A percentile compares a stretch with the other conserved stretches of the same genome.
These are phyloP conservation scores for Parnassius glacialis DNA, from an alignment of 2,888 invertebrate genomes.

Conservation along the genomic window DNA sequence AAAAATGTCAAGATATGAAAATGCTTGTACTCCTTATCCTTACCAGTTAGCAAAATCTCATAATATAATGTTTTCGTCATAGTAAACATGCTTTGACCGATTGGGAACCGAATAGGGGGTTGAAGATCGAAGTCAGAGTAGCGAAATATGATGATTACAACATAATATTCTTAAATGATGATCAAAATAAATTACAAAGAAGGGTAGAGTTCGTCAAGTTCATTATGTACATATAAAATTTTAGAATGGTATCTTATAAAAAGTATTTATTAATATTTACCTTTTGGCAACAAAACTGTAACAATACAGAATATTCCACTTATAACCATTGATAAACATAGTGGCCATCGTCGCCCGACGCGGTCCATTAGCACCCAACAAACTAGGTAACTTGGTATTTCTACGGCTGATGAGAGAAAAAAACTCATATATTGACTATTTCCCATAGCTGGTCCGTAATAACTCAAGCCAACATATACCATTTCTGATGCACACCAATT, in stretches of 20 bases:
- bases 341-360: conserved; percentile 93
- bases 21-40: no score
- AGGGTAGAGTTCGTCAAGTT: no score
- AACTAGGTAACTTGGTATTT: conserved; percentile 92
- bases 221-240: no score
- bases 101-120: no score
- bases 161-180: no score
- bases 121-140: no score
- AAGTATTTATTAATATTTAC: conserved; percentile 61
- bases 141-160: no score
- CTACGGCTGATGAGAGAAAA: conserved; percentile 91
- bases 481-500: conserved; percentile 97
- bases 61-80: no score
- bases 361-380: conserved; percentile 95
- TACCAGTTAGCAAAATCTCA: no score
- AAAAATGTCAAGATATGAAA: no score
- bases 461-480: conserved; percentile 94
- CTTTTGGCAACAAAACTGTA: conserved; percentile 90
- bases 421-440: conserved; percentile 94
- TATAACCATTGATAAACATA: conserved; percentile 91
- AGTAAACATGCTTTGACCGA: no score
- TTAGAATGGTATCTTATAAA: background rate
- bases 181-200: no score
- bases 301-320: conserved; percentile 92
- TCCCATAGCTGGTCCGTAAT: conserved; percentile 94